Base-by-base conservation (phyloP, 2,113 vertebrate species). In the Picathartes gymnocephalus region DNA sequence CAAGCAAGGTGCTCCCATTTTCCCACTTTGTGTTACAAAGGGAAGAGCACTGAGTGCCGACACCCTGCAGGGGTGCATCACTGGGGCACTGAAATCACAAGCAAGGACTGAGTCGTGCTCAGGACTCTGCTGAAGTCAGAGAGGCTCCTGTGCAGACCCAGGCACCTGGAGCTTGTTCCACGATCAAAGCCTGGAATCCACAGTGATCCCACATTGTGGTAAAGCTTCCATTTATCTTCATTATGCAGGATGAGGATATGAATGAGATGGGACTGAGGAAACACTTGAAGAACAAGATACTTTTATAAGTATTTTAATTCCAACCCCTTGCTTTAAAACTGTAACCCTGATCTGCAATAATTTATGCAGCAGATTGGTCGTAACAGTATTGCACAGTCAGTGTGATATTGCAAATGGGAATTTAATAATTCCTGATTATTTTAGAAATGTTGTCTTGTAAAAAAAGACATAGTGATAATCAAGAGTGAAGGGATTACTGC, bases 391-490 rank as follows among this genome's bases (percentile, higher is more conserved):
- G 20, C 8, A 3, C 35, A 54, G 35, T 42, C 60, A 33, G 39
- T 53, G 57, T 5, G 33, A 58, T 83, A 68, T 4, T 70, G 86
- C 60, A 86, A 93, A 81, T 66, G 80, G 60, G 72, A 86, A 64
- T 88, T 93, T 92, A 93, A 81, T 86, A 86, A 81, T 81, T 71
- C 47, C 48, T 92, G 83, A 88, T 93, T 85, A 69, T 57, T 85
- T 96, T 78, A 90, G 79, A 93, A 92, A 86, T 39, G 30, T 50
- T 91, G 51, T 56, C 56, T 68, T 70, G 54, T 83, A 62, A 72
- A 90, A 88, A 92, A 86, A 81, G n/a, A 35, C 33, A 64, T 13
- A 80, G 74, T 68, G 74, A 86, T 80, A 94, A 95, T 94, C 35
- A 27, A 58, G 64, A 33, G 62, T n/a, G 33, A 86, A 86, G 57